A percentile compares a stretch with the other conserved stretches of the same genome.
These are phyloP conservation scores for Drosophila paulistorum DNA, from an alignment of 1,140 invertebrate species.

Conservation along the genomic window DNA sequence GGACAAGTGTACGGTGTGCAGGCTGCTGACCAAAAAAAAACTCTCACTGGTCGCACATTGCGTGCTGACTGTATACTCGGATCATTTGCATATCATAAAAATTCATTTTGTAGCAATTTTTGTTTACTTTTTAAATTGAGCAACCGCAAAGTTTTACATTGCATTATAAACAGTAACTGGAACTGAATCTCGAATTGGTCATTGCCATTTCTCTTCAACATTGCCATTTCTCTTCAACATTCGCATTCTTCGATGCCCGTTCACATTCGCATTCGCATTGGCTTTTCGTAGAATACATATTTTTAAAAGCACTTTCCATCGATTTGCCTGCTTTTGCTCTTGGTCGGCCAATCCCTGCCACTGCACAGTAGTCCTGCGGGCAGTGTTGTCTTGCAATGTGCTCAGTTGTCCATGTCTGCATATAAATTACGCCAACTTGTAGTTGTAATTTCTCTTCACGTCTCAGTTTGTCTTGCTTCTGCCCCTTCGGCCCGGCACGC, in stretches of 20 bases:
- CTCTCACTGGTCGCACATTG: conserved; percentile 29
- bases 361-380: conserved; percentile 13
- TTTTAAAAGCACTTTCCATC: conserved; percentile 47
- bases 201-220: neutral
- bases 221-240: neutral
- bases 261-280: conserved; percentile 22
- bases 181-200: no score
- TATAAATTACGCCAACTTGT: conserved; percentile 76
- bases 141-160: conserved; percentile 78
- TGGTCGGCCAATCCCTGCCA: conserved; percentile 8
- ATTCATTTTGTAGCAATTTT: conserved; percentile 75
- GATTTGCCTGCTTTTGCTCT: conserved; percentile 46
- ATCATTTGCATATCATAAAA: conserved; percentile 78
- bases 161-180: conserved; percentile 65
- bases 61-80: conserved; percentile 18
- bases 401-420: conserved; percentile 68
- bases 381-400: conserved; percentile 64
- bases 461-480: conserved; percentile 63
- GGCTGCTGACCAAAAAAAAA: neutral
- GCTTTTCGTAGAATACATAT: conserved; percentile 37
- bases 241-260: neutral
- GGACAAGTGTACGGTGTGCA: conserved; percentile 27
- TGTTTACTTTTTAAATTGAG: conserved; percentile 78
- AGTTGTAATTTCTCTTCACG: conserved; percentile 73
- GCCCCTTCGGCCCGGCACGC: conserved; percentile 47